Conservation (phyloP, 2,797 vertebrate genomes). For the Oreortyx pictus region DNA sequence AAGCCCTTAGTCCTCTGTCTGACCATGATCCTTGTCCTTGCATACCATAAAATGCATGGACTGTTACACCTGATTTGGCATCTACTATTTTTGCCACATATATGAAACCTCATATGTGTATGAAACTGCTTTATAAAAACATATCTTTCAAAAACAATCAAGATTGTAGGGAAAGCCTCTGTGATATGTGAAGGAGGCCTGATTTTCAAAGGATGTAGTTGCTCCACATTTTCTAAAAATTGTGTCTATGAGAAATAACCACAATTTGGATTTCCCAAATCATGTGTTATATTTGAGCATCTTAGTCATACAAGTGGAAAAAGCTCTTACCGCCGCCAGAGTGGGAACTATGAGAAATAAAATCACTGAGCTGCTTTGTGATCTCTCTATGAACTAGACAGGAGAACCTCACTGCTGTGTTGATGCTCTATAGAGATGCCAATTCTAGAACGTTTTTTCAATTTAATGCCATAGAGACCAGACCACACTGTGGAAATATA, state of each 20-base stretch:
- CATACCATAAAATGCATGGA: not conserved
- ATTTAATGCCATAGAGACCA: conserved; percentile 18
- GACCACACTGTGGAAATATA: conserved; percentile 1
- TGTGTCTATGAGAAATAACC: not conserved
- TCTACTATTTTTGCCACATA: not conserved
- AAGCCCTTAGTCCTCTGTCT: conserved; percentile 4
- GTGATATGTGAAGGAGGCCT: not conserved
- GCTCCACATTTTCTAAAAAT: not conserved
- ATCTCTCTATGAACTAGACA: not conserved
- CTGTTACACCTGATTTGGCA: conserved; percentile 6
- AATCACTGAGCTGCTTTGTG: conserved; percentile 2
- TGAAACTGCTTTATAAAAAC: not conserved
- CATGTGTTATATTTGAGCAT: not conserved
- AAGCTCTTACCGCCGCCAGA: not conserved
- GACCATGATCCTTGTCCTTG: conserved; percentile 1
- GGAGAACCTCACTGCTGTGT: not conserved
- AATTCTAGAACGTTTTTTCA: conserved; percentile 53
- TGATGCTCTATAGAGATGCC: not conserved
- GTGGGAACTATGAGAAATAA: not conserved
- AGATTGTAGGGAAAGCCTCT: not conserved
- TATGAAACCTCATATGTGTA: not conserved
- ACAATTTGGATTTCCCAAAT: not conserved
- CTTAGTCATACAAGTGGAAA: not conserved
- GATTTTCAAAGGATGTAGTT: not conserved
- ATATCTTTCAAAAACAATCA: not conserved